Conservation (phyloP, 2,797 vertebrate species). For the Siniperca obscura region DNA sequence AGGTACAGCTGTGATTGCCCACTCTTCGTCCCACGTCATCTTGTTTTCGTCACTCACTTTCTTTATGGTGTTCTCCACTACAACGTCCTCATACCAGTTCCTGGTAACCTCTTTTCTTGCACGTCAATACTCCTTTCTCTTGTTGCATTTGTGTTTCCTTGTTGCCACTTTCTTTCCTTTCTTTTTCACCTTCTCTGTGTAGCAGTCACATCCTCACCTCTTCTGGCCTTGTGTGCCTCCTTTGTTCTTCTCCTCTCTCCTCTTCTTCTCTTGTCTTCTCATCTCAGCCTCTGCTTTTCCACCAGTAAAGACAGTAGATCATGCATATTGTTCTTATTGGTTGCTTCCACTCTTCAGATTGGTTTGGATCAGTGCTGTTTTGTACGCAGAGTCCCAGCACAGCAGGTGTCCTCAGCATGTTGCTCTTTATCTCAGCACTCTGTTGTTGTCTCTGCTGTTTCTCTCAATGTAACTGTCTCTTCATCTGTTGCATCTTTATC, state of each 20-base stretch:
- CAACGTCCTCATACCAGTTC: not conserved
- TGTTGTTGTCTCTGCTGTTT: constrained; percentile 7
- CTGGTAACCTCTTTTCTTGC: not conserved
- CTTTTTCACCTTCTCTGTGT: not conserved
- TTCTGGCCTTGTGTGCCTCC: not conserved
- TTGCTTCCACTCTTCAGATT: constrained; percentile 32
- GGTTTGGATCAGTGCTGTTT: constrained; percentile 20
- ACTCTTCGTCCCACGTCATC: constrained; percentile 14
- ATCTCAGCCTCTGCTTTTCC: constrained; percentile 13
- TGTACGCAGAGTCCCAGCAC: constrained; percentile 6
- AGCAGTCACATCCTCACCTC: constrained; percentile 24
- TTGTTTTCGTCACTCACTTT: constrained; percentile 12
- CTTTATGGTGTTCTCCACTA: constrained; percentile 4
- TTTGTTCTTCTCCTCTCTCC: constrained; percentile 27
- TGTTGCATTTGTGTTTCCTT: constrained; percentile 1
- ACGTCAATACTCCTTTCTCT: not conserved
- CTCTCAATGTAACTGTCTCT: constrained; percentile 4
- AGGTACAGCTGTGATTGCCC: constrained; percentile 29
- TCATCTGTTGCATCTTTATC: constrained; percentile 26
- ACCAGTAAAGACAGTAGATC: constrained; percentile 27
- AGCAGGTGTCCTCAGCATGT: constrained; percentile 35
- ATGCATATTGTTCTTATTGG: constrained; percentile 26
- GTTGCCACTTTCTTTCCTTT: not conserved
- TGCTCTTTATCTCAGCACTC: constrained; percentile 17
- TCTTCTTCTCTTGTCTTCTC: constrained; percentile 22